Base-by-base conservation (phyloP, 1,140 invertebrate genomes). In the Drosophila varians region DNA sequence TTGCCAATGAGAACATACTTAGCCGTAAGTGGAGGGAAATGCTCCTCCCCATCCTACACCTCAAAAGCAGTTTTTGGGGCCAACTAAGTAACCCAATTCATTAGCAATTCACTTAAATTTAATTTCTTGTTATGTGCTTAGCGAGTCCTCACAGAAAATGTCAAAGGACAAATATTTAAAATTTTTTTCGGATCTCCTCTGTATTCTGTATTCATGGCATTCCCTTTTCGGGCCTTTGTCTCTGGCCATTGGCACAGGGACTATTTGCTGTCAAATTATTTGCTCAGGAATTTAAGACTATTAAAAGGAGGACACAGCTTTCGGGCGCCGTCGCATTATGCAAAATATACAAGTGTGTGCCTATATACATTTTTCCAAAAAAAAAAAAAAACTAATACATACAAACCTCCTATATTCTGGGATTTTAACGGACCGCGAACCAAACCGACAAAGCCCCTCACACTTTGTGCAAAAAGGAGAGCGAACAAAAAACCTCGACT, bases 211-310 rank as follows among this genome's bases (percentile, higher is more conserved):
- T 31, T 31, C 28, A 31, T 0, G 28, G 28, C 36, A 38, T 14
- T 38, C 14, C 38, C 23, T 36, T 51, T 36, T 43, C 7, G 23
- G 28, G 21, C 23, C 46, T 52, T 71, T 71, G 46, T 43, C 23
- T 31, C 68, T 71, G 68, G 54, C 47, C 54, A 71, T 71, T 71
- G 47, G 55, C 45, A 60, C 54, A 48, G 36, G 34, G 55, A 58
- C 70, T 78, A 82, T 82, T 82, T 82, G 69, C 79, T 74, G 74
- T 78, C 79, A 70, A 82, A 84, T 82, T 82, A 78, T 82, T 82
- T 82, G 74, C 52, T 28, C 69, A 55, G 78, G 79, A 82, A 82
- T 78, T 83, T 74, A 78, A 82, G 78, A 82, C 77, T 83, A 70
- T 82, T 74, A 70, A 70, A 70, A 70, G 42, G 19, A 60, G 78